Conservation (phyloP, 2,888 invertebrate genomes). For the Acheta domesticus region DNA sequence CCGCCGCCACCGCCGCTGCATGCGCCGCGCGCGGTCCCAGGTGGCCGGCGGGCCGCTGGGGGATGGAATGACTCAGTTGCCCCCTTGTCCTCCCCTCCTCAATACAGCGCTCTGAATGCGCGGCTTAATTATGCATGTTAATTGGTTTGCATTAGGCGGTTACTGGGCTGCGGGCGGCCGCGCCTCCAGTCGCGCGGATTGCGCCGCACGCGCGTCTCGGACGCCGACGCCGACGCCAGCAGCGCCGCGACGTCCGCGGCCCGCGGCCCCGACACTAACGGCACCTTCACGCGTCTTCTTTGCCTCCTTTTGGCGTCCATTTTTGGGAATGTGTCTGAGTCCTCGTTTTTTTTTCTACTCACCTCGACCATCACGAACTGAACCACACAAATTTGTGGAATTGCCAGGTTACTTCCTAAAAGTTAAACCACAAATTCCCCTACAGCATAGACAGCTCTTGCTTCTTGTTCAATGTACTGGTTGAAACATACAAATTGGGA, state of each 20-base stretch:
- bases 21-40: constrained; percentile 26
- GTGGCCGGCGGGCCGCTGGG: constrained; percentile 27
- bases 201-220: constrained; percentile 20
- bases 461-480: no score
- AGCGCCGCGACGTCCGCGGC: neutral
- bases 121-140: constrained; percentile 39
- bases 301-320: no score
- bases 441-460: no score
- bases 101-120: constrained; percentile 20
- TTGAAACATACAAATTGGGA: no score
- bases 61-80: constrained; percentile 32
- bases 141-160: constrained; percentile 38
- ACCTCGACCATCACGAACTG: no score
- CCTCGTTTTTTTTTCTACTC: no score
- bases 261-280: neutral
- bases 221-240: neutral
- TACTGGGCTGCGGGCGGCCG: constrained; percentile 19
- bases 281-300: neutral
- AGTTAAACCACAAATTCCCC: no score
- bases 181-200: neutral
- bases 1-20: constrained; percentile 24
- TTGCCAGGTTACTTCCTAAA: no score
- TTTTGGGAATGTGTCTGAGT: no score
- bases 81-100: constrained; percentile 22
- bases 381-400: no score